Conservation (phyloP, 2,888 invertebrate species). For the Andrena flavipes region DNA sequence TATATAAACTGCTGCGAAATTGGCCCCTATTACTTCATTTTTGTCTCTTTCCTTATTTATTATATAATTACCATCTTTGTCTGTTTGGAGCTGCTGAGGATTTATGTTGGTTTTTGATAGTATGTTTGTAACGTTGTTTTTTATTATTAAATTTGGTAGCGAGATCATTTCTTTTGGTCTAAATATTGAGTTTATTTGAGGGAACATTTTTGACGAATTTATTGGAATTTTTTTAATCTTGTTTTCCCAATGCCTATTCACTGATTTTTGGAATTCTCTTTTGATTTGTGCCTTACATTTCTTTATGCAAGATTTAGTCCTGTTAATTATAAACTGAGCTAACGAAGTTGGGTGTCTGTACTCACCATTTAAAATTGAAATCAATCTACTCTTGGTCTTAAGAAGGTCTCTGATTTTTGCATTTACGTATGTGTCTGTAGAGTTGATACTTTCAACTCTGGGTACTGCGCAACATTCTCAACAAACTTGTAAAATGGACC, state of each 20-base stretch:
- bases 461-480: background rate
- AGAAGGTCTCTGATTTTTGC: background rate
- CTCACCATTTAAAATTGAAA: background rate
- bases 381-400: background rate
- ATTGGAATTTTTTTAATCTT: background rate
- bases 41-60: background rate
- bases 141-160: background rate
- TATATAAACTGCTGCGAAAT: background rate
- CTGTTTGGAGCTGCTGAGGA: background rate
- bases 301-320: background rate
- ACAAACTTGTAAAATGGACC: background rate
- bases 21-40: background rate
- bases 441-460: background rate
- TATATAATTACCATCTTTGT: background rate
- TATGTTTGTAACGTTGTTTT: fast-evolving
- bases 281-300: background rate
- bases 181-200: background rate
- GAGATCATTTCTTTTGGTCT: background rate
- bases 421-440: background rate
- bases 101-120: background rate
- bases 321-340: fast-evolving
- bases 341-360: background rate
- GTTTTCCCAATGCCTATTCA: background rate
- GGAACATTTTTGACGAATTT: background rate
- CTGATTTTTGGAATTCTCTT: background rate